Percentiles rank a stretch among this genome's conserved stretches.
phyloP scores from a whole-genome alignment of 2,888 invertebrate genomes.

The Nymphalis urticae region DNA sequence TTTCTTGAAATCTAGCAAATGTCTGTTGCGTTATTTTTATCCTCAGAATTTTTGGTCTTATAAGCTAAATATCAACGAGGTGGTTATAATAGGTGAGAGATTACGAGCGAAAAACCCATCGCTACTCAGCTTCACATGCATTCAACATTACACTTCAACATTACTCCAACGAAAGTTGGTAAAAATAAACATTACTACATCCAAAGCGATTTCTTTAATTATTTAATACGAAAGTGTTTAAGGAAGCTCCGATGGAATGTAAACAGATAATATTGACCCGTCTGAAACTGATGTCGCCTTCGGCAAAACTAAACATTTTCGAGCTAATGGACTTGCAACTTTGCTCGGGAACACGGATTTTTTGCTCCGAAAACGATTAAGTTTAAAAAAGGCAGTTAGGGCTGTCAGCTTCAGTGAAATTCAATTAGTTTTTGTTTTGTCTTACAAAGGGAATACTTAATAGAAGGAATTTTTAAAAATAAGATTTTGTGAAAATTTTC shows the following conservation, averaged over 20 bases:
- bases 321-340: slow-evolving; percentile 3
- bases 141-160: too few species aligned
- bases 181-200: too few species aligned
- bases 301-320: slow-evolving; percentile 10
- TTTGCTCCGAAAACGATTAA: slow-evolving; percentile 8
- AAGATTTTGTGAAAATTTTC: neutral
- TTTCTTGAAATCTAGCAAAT: too few species aligned
- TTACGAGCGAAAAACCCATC: too few species aligned
- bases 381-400: slow-evolving; percentile 20
- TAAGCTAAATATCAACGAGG: too few species aligned
- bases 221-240: neutral
- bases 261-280: neutral
- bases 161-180: too few species aligned
- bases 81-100: too few species aligned
- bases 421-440: slow-evolving; percentile 25
- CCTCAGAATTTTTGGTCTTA: too few species aligned
- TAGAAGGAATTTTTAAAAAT: slow-evolving; percentile 1
- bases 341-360: neutral
- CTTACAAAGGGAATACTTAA: slow-evolving; percentile 16
- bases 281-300: neutral
- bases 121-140: too few species aligned
- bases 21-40: too few species aligned
- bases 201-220: neutral
- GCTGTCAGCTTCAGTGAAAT: slow-evolving; percentile 17
- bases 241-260: neutral